phyloP scores from a whole-genome alignment of 2,888 invertebrate species.

The Caenorhabditis sp. region DNA sequence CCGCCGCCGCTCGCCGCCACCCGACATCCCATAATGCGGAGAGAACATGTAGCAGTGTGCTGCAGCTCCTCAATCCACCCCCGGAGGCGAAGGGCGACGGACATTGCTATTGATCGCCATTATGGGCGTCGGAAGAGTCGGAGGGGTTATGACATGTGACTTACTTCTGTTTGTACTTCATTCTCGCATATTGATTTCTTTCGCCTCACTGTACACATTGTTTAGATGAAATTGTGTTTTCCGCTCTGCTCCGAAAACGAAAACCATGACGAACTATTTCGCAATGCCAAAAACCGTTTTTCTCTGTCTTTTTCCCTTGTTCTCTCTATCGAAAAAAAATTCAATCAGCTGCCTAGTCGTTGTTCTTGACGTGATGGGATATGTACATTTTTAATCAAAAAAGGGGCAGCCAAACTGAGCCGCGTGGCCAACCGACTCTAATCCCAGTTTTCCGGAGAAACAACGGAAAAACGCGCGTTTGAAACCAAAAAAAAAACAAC shows the following conservation, averaged over 20 bases:
- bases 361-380: conserved; percentile 3
- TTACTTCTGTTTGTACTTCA: conserved; percentile 13
- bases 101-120: neutral
- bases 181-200: conserved; percentile 13
- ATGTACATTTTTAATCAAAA: conserved; percentile 39
- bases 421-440: neutral
- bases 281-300: conserved; percentile 8
- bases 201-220: conserved; percentile 41
- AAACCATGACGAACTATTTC: conserved; percentile 7
- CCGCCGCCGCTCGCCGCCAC: conserved; percentile 19
- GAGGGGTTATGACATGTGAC: conserved; percentile 18
- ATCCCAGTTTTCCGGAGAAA: neutral
- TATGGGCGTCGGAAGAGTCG: neutral
- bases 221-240: conserved; percentile 21
- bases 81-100: neutral
- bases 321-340: conserved; percentile 12
- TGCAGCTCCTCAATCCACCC: conserved; percentile 3
- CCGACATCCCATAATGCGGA: conserved; percentile 39
- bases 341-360: conserved; percentile 32
- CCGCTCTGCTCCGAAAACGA: conserved; percentile 2
- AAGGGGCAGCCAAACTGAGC: neutral
- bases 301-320: too few species aligned
- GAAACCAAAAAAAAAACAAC: neutral
- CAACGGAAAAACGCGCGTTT: neutral
- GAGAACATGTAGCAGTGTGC: conserved; percentile 13